Base-by-base conservation (phyloP, 1,140 invertebrate genomes). In the Phthorimaea operculella region DNA sequence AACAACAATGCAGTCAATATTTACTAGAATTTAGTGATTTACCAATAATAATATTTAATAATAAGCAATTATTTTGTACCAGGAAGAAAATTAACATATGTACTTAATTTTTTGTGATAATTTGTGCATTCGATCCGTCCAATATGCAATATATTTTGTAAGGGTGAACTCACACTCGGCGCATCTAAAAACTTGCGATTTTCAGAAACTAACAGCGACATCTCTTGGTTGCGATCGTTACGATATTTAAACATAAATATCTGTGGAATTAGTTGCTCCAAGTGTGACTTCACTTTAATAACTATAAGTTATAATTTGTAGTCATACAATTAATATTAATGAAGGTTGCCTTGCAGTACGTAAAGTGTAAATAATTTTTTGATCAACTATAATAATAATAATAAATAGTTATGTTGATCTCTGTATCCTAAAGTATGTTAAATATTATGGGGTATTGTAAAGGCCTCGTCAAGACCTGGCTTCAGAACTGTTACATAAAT, bases 341-440 rank as follows among this genome's bases (percentile, higher is more conserved):
- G 57, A 62, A 63, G 73, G 71, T 76, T 68, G 71, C 73, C 73
- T 76, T 76, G 56, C 67, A 63, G 66, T 72, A 76, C 73, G 73
- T 76, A 76, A 74, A 66, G n/a, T 52, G 36, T 39, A 39, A 39
- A 39, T 39, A 39, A 9, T 12, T 28, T 28, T 2, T 6, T n/a
- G 36, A 39, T n/a, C 36, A n/a, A 39, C 36, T 12, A 5, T 5
- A 39, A 10, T 39, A 39, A n/a, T n/a, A n/a, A 34, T 34, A 39
- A 12, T 12, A 5, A 12, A 39, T 39, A 9, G 21, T 39, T 2
- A 5, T 12, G 36, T 39, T 39, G 36, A n/a, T 39, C 36, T 39
- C 36, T 39, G 10, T 39, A 39, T 39, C 3, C 36, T 39, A 34
- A 34, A 34, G 11, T 6, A 4, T 28, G 21, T 28, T 28, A 28